Evolutionary conservation across 2,797 vertebrate species (phyloP), one percentile per base, ranked within the genome.

Genomic region (Danionella dracula): DNA sequence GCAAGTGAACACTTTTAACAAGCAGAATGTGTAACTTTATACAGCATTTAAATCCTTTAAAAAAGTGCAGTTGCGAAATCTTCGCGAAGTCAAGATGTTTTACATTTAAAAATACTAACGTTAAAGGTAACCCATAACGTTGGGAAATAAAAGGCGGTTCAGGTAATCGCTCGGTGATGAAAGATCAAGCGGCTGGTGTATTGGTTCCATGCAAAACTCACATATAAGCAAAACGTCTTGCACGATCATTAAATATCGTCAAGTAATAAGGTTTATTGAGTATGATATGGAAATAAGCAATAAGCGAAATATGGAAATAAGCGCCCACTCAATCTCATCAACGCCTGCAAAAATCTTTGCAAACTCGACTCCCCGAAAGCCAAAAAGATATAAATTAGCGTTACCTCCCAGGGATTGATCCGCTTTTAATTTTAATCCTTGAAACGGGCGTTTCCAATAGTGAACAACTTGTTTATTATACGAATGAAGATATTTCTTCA

Each of bases 291-390:
- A n/a, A n/a, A n/a, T n/a, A n/a, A n/a, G n/a, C n/a, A n/a, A n/a
- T n/a, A n/a, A n/a, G n/a, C n/a, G n/a, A n/a, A n/a, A n/a, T n/a
- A n/a, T 17, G 29, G 15, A 53, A 16, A 56, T 4, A 37, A 29
- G 31, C 23, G 31, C 17, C 13, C 29, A 17, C 15, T 17, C 17
- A 20, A 41, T 49, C 57, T 46, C 12, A 61, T 46, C 29, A 15
- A 15, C 37, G 44, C 38, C 56, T 44, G 48, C 29, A 46, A 45
- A 51, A 34, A 60, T 17, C 35, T 11, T 51, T 60, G 63, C 49
- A 13, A 19, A 61, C 48, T 50, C 37, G 49, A 13, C 63, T 48
- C 61, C 48, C 66, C 51, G 56, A 66, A 66, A 64, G 44, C 57
- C 59, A 54, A 67, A 61, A 9, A 67, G 34, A 60, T 19, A 44